Conservation (phyloP, 2,888 invertebrate genomes). For the Dolichopus griseipennis region DNA sequence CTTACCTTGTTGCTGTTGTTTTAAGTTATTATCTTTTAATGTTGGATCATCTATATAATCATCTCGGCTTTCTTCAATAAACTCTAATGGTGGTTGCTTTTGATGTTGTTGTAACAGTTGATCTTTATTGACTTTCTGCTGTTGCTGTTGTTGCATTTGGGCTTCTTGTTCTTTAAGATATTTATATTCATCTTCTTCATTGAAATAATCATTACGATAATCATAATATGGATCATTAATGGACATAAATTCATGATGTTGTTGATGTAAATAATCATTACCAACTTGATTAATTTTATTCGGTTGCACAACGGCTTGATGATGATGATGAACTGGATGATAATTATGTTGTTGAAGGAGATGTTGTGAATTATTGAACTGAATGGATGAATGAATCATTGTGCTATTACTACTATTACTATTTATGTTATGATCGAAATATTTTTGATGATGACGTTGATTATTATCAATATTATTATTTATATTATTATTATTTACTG, state of each 20-base stretch:
- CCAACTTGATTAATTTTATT: constrained; percentile 5
- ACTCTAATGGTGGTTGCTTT: constrained; percentile 29
- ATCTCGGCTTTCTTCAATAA: constrained; percentile 30
- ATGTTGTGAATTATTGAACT: constrained; percentile 15
- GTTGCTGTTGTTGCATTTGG: constrained; percentile 17
- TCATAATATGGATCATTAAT: constrained; percentile 31
- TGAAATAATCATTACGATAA: constrained; percentile 42
- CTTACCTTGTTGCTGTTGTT: constrained; percentile 18
- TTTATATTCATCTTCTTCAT: constrained; percentile 43
- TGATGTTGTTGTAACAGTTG: constrained; percentile 22
- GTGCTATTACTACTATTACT: constrained; percentile 6
- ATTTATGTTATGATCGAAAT: constrained; percentile 4
- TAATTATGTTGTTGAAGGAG: constrained; percentile 25
- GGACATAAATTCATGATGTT: constrained; percentile 26
- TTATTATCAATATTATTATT: constrained; percentile 8
- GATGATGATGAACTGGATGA: constrained; percentile 15
- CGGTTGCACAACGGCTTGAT: constrained; percentile 5
- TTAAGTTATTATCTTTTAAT: constrained; percentile 16
- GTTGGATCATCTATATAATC: constrained; percentile 32
- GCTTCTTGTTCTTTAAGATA: constrained; percentile 34
- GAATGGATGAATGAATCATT: background rate
- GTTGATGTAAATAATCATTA: constrained; percentile 33
- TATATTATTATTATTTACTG: background rate
- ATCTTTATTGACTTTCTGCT: constrained; percentile 20
- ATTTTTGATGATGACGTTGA: constrained; percentile 11